Evolutionary conservation across 2,888 invertebrate genomes (phyloP), one percentile per base, ranked within the genome.

Genomic region (Zaprionus lineosus): DNA sequence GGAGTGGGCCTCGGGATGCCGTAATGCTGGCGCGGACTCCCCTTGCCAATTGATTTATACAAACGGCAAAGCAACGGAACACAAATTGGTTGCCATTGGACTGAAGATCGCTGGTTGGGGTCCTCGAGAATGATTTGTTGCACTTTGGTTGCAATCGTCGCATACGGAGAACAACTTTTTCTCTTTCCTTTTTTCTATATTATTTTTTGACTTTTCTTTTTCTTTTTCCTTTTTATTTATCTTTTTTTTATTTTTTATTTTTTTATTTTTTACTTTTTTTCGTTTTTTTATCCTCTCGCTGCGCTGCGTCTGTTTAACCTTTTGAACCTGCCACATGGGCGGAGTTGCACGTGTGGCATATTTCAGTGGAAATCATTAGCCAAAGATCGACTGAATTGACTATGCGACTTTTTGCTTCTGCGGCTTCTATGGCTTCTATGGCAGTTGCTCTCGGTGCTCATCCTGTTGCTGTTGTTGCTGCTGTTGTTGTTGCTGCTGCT

Each of bases 41-140:
- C 26, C 50, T 66, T 48, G 69, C 78, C 86, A 83, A 83, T 83
- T 83, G 82, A 83, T 83, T 83, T 86, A 83, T 83, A 83, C 84
- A 86, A 83, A 84, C 86, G 74, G 82, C 82, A 70, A 83, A 74
- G 77, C 82, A 83, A 85, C 86, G 82, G 84, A 83, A 83, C 82
- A 84, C 86, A 86, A 86, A 83, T 83, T 83, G 82, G 81, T 55
- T 85, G 69, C 61, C 70, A 64, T 55, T 57, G 50, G 63, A 55
- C 18, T 44, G 55, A 12, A 43, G 66, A 55, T 50, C 40, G 56
- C 34, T 19, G 19, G 24, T 9, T 41, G 48, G 50, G 52, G 26
- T 64, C 59, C 50, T 19, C 40, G 29, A 4, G 60, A 52, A 82
- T 82, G 81, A 85, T 82, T 82, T 82, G 81, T 85, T 61, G 84